Conservation (phyloP, 2,888 invertebrate genomes). For the Hemaris fuciformis region DNA sequence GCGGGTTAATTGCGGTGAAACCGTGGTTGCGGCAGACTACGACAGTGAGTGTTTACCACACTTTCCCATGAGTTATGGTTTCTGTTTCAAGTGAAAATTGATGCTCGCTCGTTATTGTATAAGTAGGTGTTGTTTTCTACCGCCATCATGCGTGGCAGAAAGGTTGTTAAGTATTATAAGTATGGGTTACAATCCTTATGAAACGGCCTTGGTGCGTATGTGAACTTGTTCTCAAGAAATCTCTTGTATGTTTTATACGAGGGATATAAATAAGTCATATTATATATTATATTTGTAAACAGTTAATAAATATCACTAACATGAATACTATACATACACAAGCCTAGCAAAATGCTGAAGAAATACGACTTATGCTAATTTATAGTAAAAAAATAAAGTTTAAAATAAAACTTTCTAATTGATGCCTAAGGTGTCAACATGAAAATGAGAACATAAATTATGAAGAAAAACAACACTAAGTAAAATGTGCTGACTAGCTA, state of each 20-base stretch:
- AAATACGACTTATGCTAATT: too few relatives aligned
- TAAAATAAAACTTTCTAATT: too few relatives aligned
- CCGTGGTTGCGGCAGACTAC: constrained; percentile 21
- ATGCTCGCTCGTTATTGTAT: background rate
- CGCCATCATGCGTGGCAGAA: background rate
- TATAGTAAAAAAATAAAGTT: too few relatives aligned
- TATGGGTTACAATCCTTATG: background rate
- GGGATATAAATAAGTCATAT: too few relatives aligned
- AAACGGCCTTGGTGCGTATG: background rate
- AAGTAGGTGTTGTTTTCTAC: background rate
- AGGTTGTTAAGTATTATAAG: background rate
- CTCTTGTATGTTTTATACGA: too few relatives aligned
- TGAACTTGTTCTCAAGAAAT: too few relatives aligned
- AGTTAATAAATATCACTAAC: too few relatives aligned
- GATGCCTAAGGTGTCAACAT: too few relatives aligned
- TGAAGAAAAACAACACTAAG: background rate
- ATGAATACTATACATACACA: too few relatives aligned
- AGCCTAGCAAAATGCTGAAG: too few relatives aligned
- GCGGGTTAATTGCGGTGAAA: constrained; percentile 32
- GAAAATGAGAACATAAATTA: background rate
- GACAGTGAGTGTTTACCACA: constrained; percentile 37
- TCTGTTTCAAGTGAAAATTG: constrained; percentile 28
- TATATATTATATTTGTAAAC: too few relatives aligned
- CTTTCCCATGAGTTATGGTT: constrained; percentile 37
- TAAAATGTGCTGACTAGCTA: background rate